Base-by-base conservation (phyloP, 30 jellyfish, hydroid and myxozoan species). In the Clytia hemisphaerica region DNA sequence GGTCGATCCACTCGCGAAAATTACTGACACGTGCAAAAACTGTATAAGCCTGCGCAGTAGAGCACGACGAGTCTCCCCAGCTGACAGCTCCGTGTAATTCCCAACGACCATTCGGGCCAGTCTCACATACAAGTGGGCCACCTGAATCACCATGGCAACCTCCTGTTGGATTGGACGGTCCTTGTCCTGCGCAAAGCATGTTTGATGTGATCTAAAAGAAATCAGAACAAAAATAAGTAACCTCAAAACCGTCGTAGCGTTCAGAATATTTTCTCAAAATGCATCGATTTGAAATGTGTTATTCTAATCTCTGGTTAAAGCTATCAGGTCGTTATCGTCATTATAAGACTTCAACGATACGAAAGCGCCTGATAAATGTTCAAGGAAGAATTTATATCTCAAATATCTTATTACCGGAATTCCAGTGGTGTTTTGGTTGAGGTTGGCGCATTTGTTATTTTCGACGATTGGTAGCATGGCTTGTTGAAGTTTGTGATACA, bases 61-160 rank as follows among this genome's bases (percentile, higher is more conserved):
- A 59, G 77, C 95, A 84, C 2, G 72, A 46, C 25, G 83, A 67
- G 27, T 85, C 62, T 12, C 95, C 95, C 95, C 95, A 84, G 33
- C 95, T 84, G 19, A 84, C 95, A 6, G 95, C 88, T 10, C 95
- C 95, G 14, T 77, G 95, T 19, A 84, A 81, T 45, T 46, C 63
- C 93, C 93, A 84, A 32, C 37, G 46, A 1, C 95, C 95, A 34
- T 49, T 36, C 15, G 75, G 55, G 15, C 64, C 68, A 24, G 70
- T 67, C 58, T 68, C 61, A 84, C 95, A 84, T 24, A 84, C 95
- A 49, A 84, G 77, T 53, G 97, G 97, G 7, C 97, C 97, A 42
- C 97, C 97, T 66, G 93, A 73, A 48, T 88, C 97, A 25, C 97
- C 97, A 42, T 88, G 97, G 82, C 97, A 88, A 80, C 97, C 97